Conservation (phyloP, 2,113 vertebrate species). For the Stegastes partitus region DNA sequence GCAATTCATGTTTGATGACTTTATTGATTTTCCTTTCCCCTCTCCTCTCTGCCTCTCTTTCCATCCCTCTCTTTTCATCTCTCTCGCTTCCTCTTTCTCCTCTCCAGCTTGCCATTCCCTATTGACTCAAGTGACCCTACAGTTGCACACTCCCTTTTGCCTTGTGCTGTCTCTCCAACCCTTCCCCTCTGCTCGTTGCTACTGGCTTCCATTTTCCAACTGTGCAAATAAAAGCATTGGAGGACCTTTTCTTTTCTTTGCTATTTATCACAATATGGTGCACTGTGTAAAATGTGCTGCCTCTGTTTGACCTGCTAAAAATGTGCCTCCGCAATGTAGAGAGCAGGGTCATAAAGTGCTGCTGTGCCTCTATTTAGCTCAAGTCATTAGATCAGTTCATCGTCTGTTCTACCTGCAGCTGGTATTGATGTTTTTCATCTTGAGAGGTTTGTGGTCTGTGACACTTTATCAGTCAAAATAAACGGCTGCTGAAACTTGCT, state of each 20-base stretch:
- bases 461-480: background rate
- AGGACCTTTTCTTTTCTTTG: constrained; percentile 47
- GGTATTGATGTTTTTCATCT: background rate
- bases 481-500: background rate
- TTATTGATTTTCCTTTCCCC: constrained; percentile 83
- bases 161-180: constrained; percentile 9
- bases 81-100: constrained; percentile 43
- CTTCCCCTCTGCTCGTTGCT: constrained; percentile 6
- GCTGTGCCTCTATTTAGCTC: background rate
- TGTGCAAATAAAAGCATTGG: constrained; percentile 39
- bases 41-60: constrained; percentile 44
- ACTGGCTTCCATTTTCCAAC: constrained; percentile 30
- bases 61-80: constrained; percentile 46
- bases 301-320: constrained; percentile 9
- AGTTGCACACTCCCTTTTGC: constrained; percentile 21
- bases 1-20: constrained; percentile 86
- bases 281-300: constrained; percentile 18
- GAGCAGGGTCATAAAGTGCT: constrained; percentile 4
- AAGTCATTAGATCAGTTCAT: constrained; percentile 14
- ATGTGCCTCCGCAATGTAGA: background rate
- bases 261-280: constrained; percentile 36
- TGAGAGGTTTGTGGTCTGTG: background rate
- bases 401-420: background rate
- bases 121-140: constrained; percentile 56
- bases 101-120: constrained; percentile 39